phyloP scores from a whole-genome alignment of 2,888 invertebrate species.

The Monochamus alternatus region DNA sequence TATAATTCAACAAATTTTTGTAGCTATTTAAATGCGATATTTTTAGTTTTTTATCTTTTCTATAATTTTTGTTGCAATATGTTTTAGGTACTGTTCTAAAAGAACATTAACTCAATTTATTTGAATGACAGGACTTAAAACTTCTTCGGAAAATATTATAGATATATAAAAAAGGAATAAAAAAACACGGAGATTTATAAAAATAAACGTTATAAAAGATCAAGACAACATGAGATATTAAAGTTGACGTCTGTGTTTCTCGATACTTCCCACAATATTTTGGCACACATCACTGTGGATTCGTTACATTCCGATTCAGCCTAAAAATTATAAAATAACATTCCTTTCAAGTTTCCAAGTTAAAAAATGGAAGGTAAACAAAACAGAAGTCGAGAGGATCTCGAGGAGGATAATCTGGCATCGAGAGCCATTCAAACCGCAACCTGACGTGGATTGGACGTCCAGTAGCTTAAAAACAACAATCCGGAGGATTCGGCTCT shows the following conservation, averaged over 20 bases:
- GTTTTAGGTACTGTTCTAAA: background rate
- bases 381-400: slow-evolving; percentile 16
- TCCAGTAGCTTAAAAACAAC: slow-evolving; percentile 31
- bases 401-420: slow-evolving; percentile 4
- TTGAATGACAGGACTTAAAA: no score
- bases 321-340: slow-evolving; percentile 26
- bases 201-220: no score
- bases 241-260: no score
- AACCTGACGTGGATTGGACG: slow-evolving; percentile 23
- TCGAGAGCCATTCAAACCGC: slow-evolving; percentile 13
- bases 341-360: background rate
- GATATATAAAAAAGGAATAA: no score
- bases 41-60: no score
- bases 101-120: background rate
- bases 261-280: slow-evolving; percentile 15
- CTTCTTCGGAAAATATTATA: no score
- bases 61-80: no score
- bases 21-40: no score
- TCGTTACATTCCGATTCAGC: slow-evolving; percentile 25
- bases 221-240: no score
- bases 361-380: slow-evolving; percentile 24
- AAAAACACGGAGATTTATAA: no score
- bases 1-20: no score
- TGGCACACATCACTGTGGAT: slow-evolving; percentile 19
- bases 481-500: slow-evolving; percentile 10